These are phyloP conservation scores for Cossypha niveicapilla DNA, from an alignment of 2,797 vertebrate species.

Conservation along the genomic window DNA sequence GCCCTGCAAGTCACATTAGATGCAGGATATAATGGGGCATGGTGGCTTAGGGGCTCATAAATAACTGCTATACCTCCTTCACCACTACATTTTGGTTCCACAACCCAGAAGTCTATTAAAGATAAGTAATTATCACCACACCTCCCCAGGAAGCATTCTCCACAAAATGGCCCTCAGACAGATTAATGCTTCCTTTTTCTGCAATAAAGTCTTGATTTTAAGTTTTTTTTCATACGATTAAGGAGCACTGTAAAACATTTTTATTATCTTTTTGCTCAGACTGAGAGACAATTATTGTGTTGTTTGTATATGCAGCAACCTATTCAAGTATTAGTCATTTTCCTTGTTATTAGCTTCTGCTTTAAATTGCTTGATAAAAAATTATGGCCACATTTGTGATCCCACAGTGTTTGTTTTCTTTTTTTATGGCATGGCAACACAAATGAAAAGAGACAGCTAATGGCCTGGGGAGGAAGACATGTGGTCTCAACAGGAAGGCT, in stretches of 20 bases:
- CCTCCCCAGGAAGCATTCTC: slow-evolving; percentile 35
- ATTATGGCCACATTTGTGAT: slow-evolving; percentile 44
- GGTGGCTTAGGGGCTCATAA: neutral
- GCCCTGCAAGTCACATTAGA: neutral
- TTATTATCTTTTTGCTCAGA: slow-evolving; percentile 69
- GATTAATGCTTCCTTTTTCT: slow-evolving; percentile 65
- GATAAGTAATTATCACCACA: slow-evolving; percentile 55
- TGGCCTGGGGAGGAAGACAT: neutral
- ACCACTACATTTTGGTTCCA: neutral
- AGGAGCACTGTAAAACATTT: slow-evolving; percentile 66
- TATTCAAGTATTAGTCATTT: slow-evolving; percentile 67
- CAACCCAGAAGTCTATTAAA: slow-evolving; percentile 45
- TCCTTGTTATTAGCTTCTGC: slow-evolving; percentile 67
- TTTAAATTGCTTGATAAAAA: slow-evolving; percentile 68
- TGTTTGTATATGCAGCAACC: slow-evolving; percentile 65
- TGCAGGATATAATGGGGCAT: neutral
- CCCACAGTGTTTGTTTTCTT: slow-evolving; percentile 47
- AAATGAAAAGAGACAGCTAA: slow-evolving; percentile 49
- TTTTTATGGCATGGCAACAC: slow-evolving; percentile 37
- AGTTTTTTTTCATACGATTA: slow-evolving; percentile 70
- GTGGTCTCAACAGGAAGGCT: slow-evolving; percentile 21
- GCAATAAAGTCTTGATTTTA: slow-evolving; percentile 69
- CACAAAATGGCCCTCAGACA: slow-evolving; percentile 48
- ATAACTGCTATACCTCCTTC: neutral
- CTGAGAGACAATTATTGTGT: slow-evolving; percentile 70